Conservation (phyloP, 1,140 invertebrate genomes). For the Zaprionus capensis region DNA sequence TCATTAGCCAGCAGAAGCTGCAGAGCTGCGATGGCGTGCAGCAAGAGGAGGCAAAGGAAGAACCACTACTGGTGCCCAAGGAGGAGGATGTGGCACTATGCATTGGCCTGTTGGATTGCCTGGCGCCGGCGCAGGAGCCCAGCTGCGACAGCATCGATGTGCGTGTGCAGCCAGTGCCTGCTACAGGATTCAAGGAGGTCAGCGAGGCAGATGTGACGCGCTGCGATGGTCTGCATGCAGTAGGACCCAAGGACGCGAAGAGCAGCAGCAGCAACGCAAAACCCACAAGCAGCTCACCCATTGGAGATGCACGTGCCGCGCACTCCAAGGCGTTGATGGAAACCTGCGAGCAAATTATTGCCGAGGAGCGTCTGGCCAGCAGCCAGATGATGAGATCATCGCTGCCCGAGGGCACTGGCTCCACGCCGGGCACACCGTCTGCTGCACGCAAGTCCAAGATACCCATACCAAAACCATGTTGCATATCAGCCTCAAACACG, state of each 20-base stretch:
- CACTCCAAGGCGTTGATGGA: conserved; percentile 77
- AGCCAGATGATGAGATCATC: conserved; percentile 69
- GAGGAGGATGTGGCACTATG: conserved; percentile 65
- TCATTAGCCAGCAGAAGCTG: conserved; percentile 56
- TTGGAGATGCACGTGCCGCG: conserved; percentile 64
- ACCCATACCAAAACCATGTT: conserved; percentile 75
- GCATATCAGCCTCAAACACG: conserved; percentile 64
- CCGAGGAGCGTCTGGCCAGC: conserved; percentile 74
- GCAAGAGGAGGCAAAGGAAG: background rate
- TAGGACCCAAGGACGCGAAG: conserved; percentile 9
- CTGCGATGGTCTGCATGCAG: conserved; percentile 53
- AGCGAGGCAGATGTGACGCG: conserved; percentile 58
- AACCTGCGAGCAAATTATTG: conserved; percentile 79
- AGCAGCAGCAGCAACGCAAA: conserved; percentile 4
- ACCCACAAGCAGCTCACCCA: conserved; percentile 61
- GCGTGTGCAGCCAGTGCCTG: conserved; percentile 56
- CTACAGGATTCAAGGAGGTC: conserved; percentile 70
- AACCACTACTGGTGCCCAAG: conserved; percentile 37
- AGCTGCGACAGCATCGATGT: conserved; percentile 69
- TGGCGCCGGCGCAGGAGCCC: conserved; percentile 71
- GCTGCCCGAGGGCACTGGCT: conserved; percentile 40
- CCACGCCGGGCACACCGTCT: conserved; percentile 52
- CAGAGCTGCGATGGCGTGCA: conserved; percentile 55
- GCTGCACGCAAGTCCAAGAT: conserved; percentile 72
- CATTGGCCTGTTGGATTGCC: conserved; percentile 56